A percentile compares a stretch with the other conserved stretches of the same genome.
phyloP scores from a whole-genome alignment of 2,113 vertebrate species.

The Tragulus kanchil region DNA sequence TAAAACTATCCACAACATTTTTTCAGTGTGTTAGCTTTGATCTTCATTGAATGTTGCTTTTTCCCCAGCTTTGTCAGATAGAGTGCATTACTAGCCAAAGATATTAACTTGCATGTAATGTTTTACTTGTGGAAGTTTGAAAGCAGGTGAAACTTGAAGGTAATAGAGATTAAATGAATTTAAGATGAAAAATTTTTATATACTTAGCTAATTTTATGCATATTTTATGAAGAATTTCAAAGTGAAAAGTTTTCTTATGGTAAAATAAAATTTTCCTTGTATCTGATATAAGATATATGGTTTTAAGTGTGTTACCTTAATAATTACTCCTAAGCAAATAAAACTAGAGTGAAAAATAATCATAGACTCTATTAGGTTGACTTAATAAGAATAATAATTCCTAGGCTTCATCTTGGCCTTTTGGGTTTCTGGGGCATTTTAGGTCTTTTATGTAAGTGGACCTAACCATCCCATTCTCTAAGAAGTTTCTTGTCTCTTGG shows the following conservation, averaged over 20 bases:
- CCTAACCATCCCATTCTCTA: background rate
- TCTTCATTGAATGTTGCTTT: slow-evolving; percentile 42
- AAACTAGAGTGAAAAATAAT: slow-evolving; percentile 27
- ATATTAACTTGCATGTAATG: slow-evolving; percentile 34
- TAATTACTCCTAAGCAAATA: slow-evolving; percentile 19
- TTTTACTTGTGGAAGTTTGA: slow-evolving; percentile 60
- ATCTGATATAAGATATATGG: background rate
- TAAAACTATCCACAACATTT: background rate
- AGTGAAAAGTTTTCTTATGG: background rate
- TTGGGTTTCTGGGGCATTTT: background rate
- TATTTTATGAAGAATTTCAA: slow-evolving; percentile 58
- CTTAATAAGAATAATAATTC: background rate
- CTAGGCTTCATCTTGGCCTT: background rate
- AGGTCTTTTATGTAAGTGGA: background rate
- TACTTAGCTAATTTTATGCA: slow-evolving; percentile 12
- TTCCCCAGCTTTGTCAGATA: slow-evolving; percentile 10
- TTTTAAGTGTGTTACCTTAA: slow-evolving; percentile 6
- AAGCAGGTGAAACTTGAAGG: slow-evolving; percentile 67
- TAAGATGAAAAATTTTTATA: slow-evolving; percentile 57
- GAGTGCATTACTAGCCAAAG: slow-evolving; percentile 36
- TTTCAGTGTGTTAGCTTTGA: slow-evolving; percentile 50
- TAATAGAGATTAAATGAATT: slow-evolving; percentile 39
- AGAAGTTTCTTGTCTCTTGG: slow-evolving; percentile 47
- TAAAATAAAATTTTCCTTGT: background rate
- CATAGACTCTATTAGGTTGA: slow-evolving; percentile 11